Percentiles rank a stretch among this genome's conserved stretches.
phyloP scores from a whole-genome alignment of 2,888 invertebrate species.

The Spisula solida region DNA sequence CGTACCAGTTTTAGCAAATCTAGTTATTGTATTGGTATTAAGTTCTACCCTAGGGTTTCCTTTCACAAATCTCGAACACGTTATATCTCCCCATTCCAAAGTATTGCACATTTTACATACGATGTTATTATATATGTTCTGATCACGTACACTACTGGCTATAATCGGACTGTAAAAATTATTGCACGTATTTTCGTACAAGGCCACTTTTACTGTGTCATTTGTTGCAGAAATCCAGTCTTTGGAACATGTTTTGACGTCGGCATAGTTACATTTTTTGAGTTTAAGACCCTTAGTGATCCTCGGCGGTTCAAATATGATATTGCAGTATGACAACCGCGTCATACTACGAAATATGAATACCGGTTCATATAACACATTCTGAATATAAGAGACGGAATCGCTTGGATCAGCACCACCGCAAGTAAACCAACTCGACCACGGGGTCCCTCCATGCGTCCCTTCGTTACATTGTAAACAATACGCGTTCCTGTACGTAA shows the following conservation, averaged over 20 bases:
- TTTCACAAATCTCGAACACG: background rate
- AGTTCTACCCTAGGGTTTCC: background rate
- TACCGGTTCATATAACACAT: background rate
- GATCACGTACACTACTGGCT: background rate
- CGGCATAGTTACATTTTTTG: background rate
- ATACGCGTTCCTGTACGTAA: background rate
- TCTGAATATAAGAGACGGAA: too few relatives aligned
- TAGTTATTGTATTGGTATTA: background rate
- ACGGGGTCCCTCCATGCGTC: background rate
- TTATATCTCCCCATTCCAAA: background rate
- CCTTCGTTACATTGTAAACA: slow-evolving; percentile 7
- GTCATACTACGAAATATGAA: background rate
- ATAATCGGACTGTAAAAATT: background rate
- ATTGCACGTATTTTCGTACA: background rate
- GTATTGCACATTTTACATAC: background rate
- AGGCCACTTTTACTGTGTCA: background rate
- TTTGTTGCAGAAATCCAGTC: background rate
- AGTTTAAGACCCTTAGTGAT: background rate
- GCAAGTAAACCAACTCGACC: slow-evolving; percentile 7
- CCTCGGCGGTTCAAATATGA: background rate
- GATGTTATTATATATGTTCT: background rate
- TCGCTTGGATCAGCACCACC: background rate
- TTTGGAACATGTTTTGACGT: background rate
- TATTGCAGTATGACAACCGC: background rate
- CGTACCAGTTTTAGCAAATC: background rate